phyloP scores from a whole-genome alignment of 2,797 vertebrate species.

The Phrynocephalus vlangalii region DNA sequence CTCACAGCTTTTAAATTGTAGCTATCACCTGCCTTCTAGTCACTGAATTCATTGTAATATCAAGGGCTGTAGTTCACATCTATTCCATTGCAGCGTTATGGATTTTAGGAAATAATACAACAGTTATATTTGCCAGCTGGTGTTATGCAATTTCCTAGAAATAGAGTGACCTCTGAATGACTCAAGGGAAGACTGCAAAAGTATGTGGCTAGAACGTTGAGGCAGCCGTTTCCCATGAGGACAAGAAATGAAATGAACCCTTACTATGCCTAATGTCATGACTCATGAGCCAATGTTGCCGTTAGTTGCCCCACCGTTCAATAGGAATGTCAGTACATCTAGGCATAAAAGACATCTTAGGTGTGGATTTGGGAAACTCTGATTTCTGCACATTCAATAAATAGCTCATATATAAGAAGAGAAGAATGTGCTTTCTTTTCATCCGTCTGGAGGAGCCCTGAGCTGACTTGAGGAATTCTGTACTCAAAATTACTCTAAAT shows the following conservation, averaged over 20 bases:
- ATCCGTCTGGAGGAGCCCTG: not conserved
- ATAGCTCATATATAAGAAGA: too few relatives aligned
- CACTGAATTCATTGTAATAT: not conserved
- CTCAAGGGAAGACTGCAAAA: not conserved
- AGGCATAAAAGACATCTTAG: too few relatives aligned
- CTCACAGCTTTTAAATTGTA: not conserved
- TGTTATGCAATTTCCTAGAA: not conserved
- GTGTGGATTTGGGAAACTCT: too few relatives aligned
- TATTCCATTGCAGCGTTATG: not conserved
- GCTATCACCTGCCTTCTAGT: not conserved
- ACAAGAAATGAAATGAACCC: not conserved
- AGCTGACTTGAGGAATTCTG: not conserved
- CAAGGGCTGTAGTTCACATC: not conserved
- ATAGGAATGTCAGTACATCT: too few relatives aligned
- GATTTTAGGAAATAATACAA: not conserved
- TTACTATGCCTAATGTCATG: too few relatives aligned
- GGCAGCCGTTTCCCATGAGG: not conserved
- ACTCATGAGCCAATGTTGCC: too few relatives aligned
- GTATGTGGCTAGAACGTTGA: not conserved
- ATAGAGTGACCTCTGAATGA: not conserved
- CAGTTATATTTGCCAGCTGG: not conserved
- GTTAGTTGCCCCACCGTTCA: too few relatives aligned
- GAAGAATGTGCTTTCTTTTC: too few relatives aligned
- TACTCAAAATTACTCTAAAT: not conserved
- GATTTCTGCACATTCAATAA: too few relatives aligned